Evolutionary conservation across 2,797 vertebrate species (phyloP), one percentile per base, ranked within the genome.

Genomic region (Pseudopleuronectes americanus): DNA sequence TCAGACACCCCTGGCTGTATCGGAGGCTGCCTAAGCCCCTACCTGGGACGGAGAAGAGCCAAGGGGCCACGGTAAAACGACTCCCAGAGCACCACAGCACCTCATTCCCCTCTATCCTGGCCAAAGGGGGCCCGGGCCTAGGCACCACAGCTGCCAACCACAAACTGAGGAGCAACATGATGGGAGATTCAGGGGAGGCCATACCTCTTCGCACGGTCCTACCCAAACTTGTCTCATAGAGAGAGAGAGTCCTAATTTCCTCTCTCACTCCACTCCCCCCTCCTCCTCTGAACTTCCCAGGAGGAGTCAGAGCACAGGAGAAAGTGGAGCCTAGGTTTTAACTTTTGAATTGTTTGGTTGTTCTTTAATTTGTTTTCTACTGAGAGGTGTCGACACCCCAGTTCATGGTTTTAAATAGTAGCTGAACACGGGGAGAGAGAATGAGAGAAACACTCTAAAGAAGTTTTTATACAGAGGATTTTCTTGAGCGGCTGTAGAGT

Each of bases 151-250:
- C 94, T 48, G 91, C 95, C 72, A 95, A 60, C 91, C 96, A 76
- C 93, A 99, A 99, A 95, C 95, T 99, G 85, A 94, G 96, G 93
- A 95, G 96, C 90, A 97, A 94, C 76, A 91, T 98, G 90, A 93
- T 96, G 57, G 91, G 96, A 2, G 97, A 98, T 65, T 80, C 95
- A 71, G 94, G 83, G 47, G 95, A 96, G 71, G 83, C 84, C 84
- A 95, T 97, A 90, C 96, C 97, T 70, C 94, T 99, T 80, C 96
- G 97, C 74, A 96, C 96, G 58, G 97, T 99, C 83, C 93, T 99
- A 56, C 97, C 98, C 56, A 99, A 99, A 89, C 95, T 99, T 61
- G 97, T 98, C 90, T 97, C 96, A 76, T 99, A 96, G 92, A 86
- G 71, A 57, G 53, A 76, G 83, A 76, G 79, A 72, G 68, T 12